Evolutionary conservation across 2,797 vertebrate species (phyloP).

Genomic region (Gadopsis bispinosus): DNA sequence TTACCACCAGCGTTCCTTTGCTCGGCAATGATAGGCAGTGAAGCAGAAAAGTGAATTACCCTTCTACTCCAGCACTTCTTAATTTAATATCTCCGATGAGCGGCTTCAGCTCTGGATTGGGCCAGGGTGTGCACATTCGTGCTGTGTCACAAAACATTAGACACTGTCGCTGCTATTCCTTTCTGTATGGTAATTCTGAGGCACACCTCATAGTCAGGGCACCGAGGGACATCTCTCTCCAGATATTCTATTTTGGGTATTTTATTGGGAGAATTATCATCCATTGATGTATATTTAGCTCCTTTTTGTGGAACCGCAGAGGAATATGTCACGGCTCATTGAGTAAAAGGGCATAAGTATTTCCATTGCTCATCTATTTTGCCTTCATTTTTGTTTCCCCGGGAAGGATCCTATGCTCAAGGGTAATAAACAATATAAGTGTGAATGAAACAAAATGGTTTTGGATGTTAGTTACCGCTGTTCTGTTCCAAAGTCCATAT

Average conservation of each 20-base stretch:
- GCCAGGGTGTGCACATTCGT: slow-evolving; percentile 88
- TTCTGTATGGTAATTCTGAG: slow-evolving; percentile 89
- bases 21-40: slow-evolving; percentile 90
- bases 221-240: slow-evolving; percentile 71
- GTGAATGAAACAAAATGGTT: slow-evolving; percentile 65
- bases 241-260: slow-evolving; percentile 74
- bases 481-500: slow-evolving; percentile 23
- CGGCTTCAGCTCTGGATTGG: slow-evolving; percentile 86
- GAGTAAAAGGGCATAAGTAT: slow-evolving; percentile 65
- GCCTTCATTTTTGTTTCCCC: slow-evolving; percentile 53
- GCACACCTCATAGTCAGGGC: slow-evolving; percentile 70
- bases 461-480: slow-evolving; percentile 62
- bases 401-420: slow-evolving; percentile 44
- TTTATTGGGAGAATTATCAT: slow-evolving; percentile 75
- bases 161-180: slow-evolving; percentile 90
- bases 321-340: slow-evolving; percentile 64
- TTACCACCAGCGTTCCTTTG: slow-evolving; percentile 80
- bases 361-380: slow-evolving; percentile 64
- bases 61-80: slow-evolving; percentile 95
- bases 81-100: slow-evolving; percentile 99
- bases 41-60: slow-evolving; percentile 99
- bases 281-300: slow-evolving; percentile 77
- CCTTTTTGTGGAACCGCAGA: slow-evolving; percentile 50
- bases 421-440: slow-evolving; percentile 67
- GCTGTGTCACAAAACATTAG: slow-evolving; percentile 96